Evolutionary conservation across 1,140 invertebrate genomes (phyloP).

Genomic region (Heliothis virescens): DNA sequence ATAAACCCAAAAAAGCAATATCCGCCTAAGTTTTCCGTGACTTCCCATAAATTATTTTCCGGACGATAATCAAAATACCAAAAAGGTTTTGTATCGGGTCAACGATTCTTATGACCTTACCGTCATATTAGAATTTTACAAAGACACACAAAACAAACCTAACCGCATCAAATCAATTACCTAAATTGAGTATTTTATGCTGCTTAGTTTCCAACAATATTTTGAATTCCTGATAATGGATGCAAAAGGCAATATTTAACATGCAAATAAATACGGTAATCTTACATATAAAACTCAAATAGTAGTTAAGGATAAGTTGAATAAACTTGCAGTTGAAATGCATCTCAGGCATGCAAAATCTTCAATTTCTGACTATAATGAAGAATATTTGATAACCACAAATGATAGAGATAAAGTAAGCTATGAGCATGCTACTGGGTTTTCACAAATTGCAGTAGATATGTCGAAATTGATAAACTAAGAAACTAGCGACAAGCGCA

Average conservation of each 20-base stretch:
- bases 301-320: too few relatives aligned
- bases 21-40: too few relatives aligned
- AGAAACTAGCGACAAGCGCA: not conserved
- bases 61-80: not conserved
- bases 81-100: not conserved
- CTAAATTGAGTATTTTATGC: too few relatives aligned
- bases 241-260: too few relatives aligned
- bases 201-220: too few relatives aligned
- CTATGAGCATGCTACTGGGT: not conserved
- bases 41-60: too few relatives aligned
- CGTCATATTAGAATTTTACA: not conserved
- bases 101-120: not conserved
- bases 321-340: not conserved
- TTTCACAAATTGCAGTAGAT: not conserved
- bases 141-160: too few relatives aligned
- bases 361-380: not conserved
- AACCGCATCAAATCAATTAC: too few relatives aligned
- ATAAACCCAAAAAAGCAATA: too few relatives aligned
- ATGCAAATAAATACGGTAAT: too few relatives aligned
- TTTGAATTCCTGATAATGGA: too few relatives aligned
- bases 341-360: not conserved
- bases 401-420: not conserved
- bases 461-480: not conserved
- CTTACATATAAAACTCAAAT: too few relatives aligned
- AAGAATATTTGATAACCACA: not conserved